phyloP scores from a whole-genome alignment of 2,888 invertebrate genomes.

The Ceratothoa steindachneri region DNA sequence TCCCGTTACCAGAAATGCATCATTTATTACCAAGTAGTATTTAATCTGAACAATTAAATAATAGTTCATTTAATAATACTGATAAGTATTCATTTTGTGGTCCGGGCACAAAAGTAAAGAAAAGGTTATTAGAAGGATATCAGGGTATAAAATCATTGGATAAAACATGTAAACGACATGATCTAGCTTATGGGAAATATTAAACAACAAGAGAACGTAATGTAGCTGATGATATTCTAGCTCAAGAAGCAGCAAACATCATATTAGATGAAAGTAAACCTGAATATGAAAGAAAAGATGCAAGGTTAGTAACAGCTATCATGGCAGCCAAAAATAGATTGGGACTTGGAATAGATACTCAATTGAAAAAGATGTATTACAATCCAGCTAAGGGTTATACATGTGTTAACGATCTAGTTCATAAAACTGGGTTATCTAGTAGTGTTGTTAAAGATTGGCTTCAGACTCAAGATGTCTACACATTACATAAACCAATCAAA shows the following conservation, averaged over 20 bases:
- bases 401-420: too few relatives aligned
- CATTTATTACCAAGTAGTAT: too few relatives aligned
- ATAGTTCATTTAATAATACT: too few relatives aligned
- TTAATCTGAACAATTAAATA: too few relatives aligned
- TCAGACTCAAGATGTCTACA: neutral
- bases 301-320: too few relatives aligned
- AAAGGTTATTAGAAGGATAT: conserved; percentile 14
- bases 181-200: conserved; percentile 13
- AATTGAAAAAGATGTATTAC: neutral
- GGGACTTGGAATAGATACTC: neutral
- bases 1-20: neutral
- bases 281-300: too few relatives aligned
- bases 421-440: neutral
- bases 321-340: neutral
- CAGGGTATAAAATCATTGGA: conserved; percentile 19
- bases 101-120: conserved; percentile 31
- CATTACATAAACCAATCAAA: neutral
- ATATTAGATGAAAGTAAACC: too few relatives aligned
- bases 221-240: too few relatives aligned
- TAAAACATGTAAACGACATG: too few relatives aligned
- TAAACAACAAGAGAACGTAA: conserved; percentile 19
- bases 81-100: conserved; percentile 7
- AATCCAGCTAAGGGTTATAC: neutral
- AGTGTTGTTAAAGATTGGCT: neutral
- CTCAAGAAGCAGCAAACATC: too few relatives aligned